Conservation (phyloP, 2,888 invertebrate species). For the Limnephilus lunatus region DNA sequence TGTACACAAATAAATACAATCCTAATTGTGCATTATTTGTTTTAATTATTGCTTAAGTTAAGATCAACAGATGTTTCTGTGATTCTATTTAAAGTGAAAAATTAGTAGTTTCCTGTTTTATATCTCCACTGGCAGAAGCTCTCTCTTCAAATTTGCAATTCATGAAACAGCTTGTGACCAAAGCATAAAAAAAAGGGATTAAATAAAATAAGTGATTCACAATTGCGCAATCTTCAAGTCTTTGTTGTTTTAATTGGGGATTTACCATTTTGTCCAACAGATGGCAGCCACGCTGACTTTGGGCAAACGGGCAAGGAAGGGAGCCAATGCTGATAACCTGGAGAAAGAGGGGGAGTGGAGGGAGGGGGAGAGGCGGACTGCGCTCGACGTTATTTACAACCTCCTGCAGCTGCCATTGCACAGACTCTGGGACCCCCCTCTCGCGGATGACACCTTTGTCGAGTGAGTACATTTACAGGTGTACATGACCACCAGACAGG, state of each 20-base stretch:
- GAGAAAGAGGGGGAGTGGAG: slow-evolving; percentile 81
- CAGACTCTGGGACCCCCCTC: slow-evolving; percentile 88
- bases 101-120: no score
- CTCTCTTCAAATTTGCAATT: no score
- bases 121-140: no score
- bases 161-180: no score
- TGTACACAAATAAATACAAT: no score
- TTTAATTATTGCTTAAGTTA: no score
- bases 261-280: slow-evolving; percentile 67
- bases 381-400: slow-evolving; percentile 81
- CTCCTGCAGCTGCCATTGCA: slow-evolving; percentile 84
- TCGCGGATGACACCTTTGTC: slow-evolving; percentile 89
- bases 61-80: no score
- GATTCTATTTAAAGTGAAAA: no score
- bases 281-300: slow-evolving; percentile 75
- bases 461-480: slow-evolving; percentile 77
- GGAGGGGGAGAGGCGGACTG: slow-evolving; percentile 82
- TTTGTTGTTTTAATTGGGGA: neutral
- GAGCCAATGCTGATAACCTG: slow-evolving; percentile 71
- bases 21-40: no score
- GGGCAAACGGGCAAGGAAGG: slow-evolving; percentile 75
- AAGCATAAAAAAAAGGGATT: no score
- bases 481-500: no score
- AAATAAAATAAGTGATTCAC: no score
- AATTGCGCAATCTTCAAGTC: neutral